Evolutionary conservation across 2,888 invertebrate genomes (phyloP).

Genomic region (Erynnis tages): DNA sequence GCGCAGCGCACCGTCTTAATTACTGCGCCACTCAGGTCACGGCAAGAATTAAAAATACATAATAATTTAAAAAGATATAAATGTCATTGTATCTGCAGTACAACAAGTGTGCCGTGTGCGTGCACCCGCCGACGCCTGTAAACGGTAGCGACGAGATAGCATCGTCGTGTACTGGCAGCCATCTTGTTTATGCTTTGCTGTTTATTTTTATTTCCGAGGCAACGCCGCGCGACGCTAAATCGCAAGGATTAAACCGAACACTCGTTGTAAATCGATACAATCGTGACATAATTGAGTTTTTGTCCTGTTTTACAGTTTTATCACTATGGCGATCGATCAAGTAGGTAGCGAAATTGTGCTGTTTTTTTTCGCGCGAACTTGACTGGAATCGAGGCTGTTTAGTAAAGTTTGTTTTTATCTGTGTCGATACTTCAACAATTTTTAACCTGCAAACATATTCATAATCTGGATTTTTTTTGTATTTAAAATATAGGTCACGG

Average conservation of each 20-base stretch:
- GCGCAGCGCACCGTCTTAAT: too few relatives aligned
- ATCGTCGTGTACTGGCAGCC: constrained; percentile 50
- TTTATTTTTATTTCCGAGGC: constrained; percentile 29
- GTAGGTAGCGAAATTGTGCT: constrained; percentile 4
- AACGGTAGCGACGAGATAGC: constrained; percentile 58
- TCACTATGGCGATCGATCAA: constrained; percentile 10
- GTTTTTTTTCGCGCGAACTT: constrained; percentile 4
- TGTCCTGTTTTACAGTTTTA: not conserved
- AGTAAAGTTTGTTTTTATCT: not conserved
- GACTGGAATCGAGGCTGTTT: not conserved
- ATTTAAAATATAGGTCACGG: too few relatives aligned
- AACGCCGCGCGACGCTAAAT: constrained; percentile 15
- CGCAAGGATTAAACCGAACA: constrained; percentile 16
- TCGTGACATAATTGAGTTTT: constrained; percentile 26
- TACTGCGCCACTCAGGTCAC: too few relatives aligned
- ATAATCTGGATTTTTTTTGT: too few relatives aligned
- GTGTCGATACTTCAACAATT: too few relatives aligned
- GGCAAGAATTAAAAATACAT: too few relatives aligned
- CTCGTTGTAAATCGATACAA: constrained; percentile 19
- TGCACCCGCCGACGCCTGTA: constrained; percentile 38
- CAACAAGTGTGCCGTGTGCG: constrained; percentile 2
- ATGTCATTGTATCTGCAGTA: too few relatives aligned
- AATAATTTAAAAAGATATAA: too few relatives aligned
- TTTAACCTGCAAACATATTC: too few relatives aligned
- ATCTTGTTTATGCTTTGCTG: constrained; percentile 36